These are phyloP conservation scores for Rhynchopsitta pachyrhyncha DNA, from an alignment of 2,113 vertebrate genomes.

Conservation along the genomic window DNA sequence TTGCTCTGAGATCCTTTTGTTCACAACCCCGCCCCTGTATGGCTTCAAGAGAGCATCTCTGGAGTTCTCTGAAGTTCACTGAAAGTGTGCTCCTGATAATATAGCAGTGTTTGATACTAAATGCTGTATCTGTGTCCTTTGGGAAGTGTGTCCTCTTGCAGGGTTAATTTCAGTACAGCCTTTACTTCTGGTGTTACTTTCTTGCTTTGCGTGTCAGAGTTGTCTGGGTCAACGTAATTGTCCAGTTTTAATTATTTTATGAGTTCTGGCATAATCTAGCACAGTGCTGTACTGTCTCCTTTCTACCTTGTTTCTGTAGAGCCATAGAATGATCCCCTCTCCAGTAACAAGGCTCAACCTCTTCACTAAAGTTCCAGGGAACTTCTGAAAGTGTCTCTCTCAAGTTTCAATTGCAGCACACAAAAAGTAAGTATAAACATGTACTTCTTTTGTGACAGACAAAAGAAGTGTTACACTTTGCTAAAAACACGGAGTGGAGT, in stretches of 20 bases:
- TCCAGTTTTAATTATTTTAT: not conserved
- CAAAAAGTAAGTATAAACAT: not conserved
- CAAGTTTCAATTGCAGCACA: not conserved
- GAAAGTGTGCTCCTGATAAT: not conserved
- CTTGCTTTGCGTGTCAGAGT: not conserved
- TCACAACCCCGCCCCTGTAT: not conserved
- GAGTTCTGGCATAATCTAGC: not conserved
- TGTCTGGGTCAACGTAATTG: not conserved
- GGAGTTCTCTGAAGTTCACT: not conserved
- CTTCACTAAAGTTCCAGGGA: not conserved
- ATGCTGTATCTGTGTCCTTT: not conserved
- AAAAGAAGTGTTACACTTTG: not conserved
- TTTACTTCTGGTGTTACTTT: not conserved
- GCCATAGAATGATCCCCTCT: not conserved
- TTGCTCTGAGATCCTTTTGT: not conserved
- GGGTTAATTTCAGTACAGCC: not conserved
- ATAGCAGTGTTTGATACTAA: not conserved
- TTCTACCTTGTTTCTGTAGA: not conserved
- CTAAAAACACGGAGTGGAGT: not conserved
- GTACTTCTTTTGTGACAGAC: not conserved
- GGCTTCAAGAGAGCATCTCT: not conserved
- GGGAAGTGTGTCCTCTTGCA: not conserved
- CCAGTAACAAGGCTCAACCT: not conserved
- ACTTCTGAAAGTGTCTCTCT: not conserved
- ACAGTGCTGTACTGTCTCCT: not conserved